Conservation (phyloP, 2,888 invertebrate species). For the Drosophila planitibia region DNA sequence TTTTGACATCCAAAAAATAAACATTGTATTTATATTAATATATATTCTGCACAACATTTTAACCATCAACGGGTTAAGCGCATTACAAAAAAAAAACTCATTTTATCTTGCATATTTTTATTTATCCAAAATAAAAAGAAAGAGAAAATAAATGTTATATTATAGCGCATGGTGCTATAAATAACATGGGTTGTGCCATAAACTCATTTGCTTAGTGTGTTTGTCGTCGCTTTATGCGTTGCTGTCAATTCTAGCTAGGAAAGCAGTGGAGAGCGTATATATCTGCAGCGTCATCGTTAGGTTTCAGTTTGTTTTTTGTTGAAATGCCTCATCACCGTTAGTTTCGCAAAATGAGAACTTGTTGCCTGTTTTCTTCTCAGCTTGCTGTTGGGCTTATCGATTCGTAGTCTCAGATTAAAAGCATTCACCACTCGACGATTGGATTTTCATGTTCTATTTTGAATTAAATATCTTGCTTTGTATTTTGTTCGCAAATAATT, state of each 20-base stretch:
- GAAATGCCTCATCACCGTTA: slow-evolving; percentile 66
- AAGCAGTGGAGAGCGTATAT: slow-evolving; percentile 50
- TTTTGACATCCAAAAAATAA: no score
- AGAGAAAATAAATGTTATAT: slow-evolving; percentile 12
- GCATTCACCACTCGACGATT: slow-evolving; percentile 17
- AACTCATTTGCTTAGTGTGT: slow-evolving; percentile 17
- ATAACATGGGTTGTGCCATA: slow-evolving; percentile 34
- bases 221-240: slow-evolving; percentile 1
- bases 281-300: slow-evolving; percentile 73
- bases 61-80: neutral
- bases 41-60: neutral
- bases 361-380: slow-evolving; percentile 16
- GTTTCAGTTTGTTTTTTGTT: slow-evolving; percentile 55
- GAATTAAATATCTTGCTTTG: slow-evolving; percentile 16
- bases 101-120: slow-evolving; percentile 3
- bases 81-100: neutral
- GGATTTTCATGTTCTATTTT: slow-evolving; percentile 46
- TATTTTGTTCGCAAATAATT: slow-evolving; percentile 30
- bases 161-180: slow-evolving; percentile 36
- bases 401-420: slow-evolving; percentile 68
- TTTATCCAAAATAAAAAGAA: slow-evolving; percentile 20
- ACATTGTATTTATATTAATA: neutral
- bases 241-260: slow-evolving; percentile 23
- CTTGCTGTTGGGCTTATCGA: slow-evolving; percentile 42
- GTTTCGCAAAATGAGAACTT: slow-evolving; percentile 46